Base-by-base conservation (phyloP, 2,797 vertebrate genomes). In the Halcyon leucocephala region DNA sequence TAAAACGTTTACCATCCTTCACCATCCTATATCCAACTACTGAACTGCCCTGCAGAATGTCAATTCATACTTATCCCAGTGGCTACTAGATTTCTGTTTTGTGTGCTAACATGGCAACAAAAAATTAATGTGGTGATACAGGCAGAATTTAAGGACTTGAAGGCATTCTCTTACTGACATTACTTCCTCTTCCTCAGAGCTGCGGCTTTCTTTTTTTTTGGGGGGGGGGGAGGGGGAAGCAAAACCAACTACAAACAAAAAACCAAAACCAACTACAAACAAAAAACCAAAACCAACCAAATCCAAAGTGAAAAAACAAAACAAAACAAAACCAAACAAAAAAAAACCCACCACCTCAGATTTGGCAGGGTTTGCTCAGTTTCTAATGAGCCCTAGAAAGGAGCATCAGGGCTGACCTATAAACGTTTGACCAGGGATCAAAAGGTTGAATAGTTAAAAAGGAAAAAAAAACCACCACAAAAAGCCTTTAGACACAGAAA, bases 121-220 rank as follows among this genome's bases (percentile, higher is more conserved):
- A 70, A 88, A 51, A 54, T 37, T 37, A 70, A 79, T 8, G 42
- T 46, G 28, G n/a, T 41, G 31, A 41, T 61, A 54, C 0, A 1
- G n/a, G 19, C 16, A 35, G 67, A 93, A 92, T 69, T 62, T 73
- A 29, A 80, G 60, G 37, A 69, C 48, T 71, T 64, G 37, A 84
- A 93, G 71, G 52, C 41, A 61, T 74, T 89, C 14, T 87, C 60
- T 54, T 41, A 82, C 64, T 9, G 0, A 77, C 67, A 79, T 39
- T 78, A 85, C 80, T 92, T 96, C 94, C 90, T 93, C 91, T 86
- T 94, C 82, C 87, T 83, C 20, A 66, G 2, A 86, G 62, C 73
- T 55, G 25, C 77, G 86, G 73, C 62, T 82, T 66, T n/a, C 71
- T 52, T 29, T 37, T 66, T n/a, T 74, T 16, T 18, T 28, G 10